Evolutionary conservation across 2,888 invertebrate genomes (phyloP).

Genomic region (Drosophila paranaensis): DNA sequence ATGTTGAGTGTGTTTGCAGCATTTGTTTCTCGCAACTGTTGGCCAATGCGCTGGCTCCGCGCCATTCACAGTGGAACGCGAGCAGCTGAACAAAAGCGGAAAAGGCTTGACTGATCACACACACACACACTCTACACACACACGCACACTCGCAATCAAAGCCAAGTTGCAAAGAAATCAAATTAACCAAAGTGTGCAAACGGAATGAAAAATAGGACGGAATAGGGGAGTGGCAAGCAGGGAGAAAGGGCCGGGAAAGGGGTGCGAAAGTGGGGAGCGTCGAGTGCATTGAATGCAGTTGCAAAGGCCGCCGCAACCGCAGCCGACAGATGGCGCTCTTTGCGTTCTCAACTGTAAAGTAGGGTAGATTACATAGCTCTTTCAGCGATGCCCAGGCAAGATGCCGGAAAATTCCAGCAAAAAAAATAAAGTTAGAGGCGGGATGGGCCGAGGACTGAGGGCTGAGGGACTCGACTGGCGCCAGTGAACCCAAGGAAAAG

Average conservation of each 20-base stretch:
- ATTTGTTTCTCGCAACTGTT: constrained; percentile 4
- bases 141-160: constrained; percentile 32
- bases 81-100: neutral
- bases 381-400: constrained; percentile 57
- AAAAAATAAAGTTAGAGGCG: neutral
- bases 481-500: constrained; percentile 57
- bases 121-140: constrained; percentile 12
- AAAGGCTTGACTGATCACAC: constrained; percentile 8
- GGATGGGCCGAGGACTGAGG: too few species aligned
- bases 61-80: constrained; percentile 19
- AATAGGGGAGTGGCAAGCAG: neutral
- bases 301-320: constrained; percentile 28
- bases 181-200: constrained; percentile 77
- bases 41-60: neutral
- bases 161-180: constrained; percentile 59
- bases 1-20: neutral
- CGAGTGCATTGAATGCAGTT: constrained; percentile 47
- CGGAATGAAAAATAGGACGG: constrained; percentile 51
- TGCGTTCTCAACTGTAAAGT: constrained; percentile 73
- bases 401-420: constrained; percentile 50
- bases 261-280: constrained; percentile 1
- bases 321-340: constrained; percentile 33
- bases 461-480: constrained; percentile 28
- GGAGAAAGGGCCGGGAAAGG: neutral
- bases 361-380: constrained; percentile 72